Evolutionary conservation across 2,797 vertebrate species (phyloP), one percentile per base, ranked within the genome.

Genomic region (Callimico goeldii): DNA sequence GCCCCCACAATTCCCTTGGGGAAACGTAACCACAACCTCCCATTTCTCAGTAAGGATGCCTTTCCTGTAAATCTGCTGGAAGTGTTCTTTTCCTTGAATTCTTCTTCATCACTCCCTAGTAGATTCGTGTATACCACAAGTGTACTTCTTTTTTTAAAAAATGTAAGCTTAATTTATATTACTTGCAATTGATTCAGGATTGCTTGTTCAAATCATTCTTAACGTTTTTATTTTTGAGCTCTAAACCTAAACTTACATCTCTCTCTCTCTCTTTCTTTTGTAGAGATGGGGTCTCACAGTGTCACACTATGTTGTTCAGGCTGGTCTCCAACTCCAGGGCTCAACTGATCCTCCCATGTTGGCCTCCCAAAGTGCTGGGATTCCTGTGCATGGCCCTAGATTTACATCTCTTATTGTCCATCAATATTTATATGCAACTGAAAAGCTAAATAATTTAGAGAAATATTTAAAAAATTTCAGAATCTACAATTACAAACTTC

Each of bases 31-130:
- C 90, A 88, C 96, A 96, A 36, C 79, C 85, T 79, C 48, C 64
- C 48, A 52, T 43, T 93, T 93, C 96, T 95, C 88, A 83, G 80
- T 19, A 19, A 83, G 90, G 64, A 36, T 1, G 70, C 67, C 85
- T 86, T 97, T 96, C 94, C 94, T 84, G 82, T 90, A 96, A 97
- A 89, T 57, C 46, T 1, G 4, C 43, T 20, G 14, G 36, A 90
- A 77, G 30, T 7, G 76, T 19, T 90, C 52, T 96, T 91, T 94
- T 88, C 91, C 91, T 94, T 81, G 93, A 97, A 92, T 61, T 84
- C 75, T 10, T 33, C 36, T 12, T 83, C 57, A 67, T 76, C 85
- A 83, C n/a, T 88, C 88, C 33, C 24, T 5, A 20, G 58, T 13
- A 57, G 87, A 90, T 76, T 7, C 80, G 48, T 1, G 10, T 41